Base-by-base conservation (phyloP, 2,888 invertebrate species). In the Lamellibrachia columna region DNA sequence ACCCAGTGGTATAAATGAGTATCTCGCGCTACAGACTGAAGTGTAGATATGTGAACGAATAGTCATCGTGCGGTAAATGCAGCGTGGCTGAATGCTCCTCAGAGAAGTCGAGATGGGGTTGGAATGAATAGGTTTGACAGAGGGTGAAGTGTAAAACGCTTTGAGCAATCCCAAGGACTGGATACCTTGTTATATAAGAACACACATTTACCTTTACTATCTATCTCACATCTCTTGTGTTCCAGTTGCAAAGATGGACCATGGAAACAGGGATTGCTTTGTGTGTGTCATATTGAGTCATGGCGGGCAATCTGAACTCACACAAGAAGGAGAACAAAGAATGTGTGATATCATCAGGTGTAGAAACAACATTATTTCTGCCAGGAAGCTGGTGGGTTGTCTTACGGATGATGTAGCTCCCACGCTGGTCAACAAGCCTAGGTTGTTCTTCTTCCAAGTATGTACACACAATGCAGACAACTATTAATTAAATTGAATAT, bases 361-460 rank as follows among this genome's bases (percentile, higher is more conserved):
- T 75, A 22, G 4, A 75, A 2, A 75, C n/a, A 6, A n/a, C 75
- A 6, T 75, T 22, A 22, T 75, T 75, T n/a, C 75, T 75, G 75
- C 75, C 75, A 75, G 75, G 75, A 3, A 22, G 6, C 15, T 75
- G 22, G 75, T 75, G 15, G 75, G 11, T 11, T 75, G 15, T 75
- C 15, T 75, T 22, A 15, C 4, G 75, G 75, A 75, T 75, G 6
- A 75, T 15, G 15, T 22, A 22, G 75, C 75, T 15, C 75, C 75
- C 15, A 75, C 75, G 15, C 22, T 75, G 15, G 15, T 15, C 75
- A 75, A 75, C 75, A 75, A 75, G 75, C 75, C 75, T 15, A 75
- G 75, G 75, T 75, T 75, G 75, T 75, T 75, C 75, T 75, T 75
- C 75, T 22, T 75, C 75, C 75, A 75, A 15, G 75, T 75, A 75